A percentile compares a stretch with the other conserved stretches of the same genome.
Evolutionary conservation across 2,888 invertebrate species (phyloP).

Genomic region (Glomeris marginata): DNA sequence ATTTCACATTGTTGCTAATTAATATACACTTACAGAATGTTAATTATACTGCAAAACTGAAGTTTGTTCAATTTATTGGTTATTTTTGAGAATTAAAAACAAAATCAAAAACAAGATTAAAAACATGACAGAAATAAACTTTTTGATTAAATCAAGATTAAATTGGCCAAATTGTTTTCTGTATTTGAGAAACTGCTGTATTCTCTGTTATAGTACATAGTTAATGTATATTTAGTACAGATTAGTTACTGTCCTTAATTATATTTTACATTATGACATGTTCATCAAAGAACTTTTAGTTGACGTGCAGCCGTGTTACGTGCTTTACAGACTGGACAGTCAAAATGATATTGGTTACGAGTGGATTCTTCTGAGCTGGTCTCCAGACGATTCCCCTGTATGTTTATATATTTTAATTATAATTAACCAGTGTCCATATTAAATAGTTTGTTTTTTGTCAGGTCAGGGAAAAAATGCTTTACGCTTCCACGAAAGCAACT

Average conservation of each 20-base stretch:
- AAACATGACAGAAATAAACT: not conserved
- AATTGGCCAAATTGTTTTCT: too few species aligned
- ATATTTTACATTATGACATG: slow-evolving; percentile 45
- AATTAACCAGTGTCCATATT: not conserved
- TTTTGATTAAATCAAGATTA: too few species aligned
- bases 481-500: slow-evolving; percentile 94
- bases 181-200: too few species aligned
- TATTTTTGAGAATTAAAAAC: not conserved
- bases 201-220: too few species aligned
- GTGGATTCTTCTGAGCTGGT: slow-evolving; percentile 90
- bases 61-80: not conserved
- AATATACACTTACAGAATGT: too few species aligned
- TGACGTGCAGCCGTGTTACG: slow-evolving; percentile 74
- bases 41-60: too few species aligned
- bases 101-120: not conserved
- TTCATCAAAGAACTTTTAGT: slow-evolving; percentile 52
- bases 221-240: too few species aligned
- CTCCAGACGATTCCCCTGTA: slow-evolving; percentile 73
- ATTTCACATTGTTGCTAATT: too few species aligned
- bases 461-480: slow-evolving; percentile 89
- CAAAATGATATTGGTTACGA: slow-evolving; percentile 63
- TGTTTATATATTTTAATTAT: not conserved
- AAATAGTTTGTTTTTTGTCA: slow-evolving; percentile 16
- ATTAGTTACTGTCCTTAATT: slow-evolving; percentile 10
- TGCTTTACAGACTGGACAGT: slow-evolving; percentile 70